Base-by-base conservation (phyloP, 2,888 invertebrate species). In the Pandemis corylana region DNA sequence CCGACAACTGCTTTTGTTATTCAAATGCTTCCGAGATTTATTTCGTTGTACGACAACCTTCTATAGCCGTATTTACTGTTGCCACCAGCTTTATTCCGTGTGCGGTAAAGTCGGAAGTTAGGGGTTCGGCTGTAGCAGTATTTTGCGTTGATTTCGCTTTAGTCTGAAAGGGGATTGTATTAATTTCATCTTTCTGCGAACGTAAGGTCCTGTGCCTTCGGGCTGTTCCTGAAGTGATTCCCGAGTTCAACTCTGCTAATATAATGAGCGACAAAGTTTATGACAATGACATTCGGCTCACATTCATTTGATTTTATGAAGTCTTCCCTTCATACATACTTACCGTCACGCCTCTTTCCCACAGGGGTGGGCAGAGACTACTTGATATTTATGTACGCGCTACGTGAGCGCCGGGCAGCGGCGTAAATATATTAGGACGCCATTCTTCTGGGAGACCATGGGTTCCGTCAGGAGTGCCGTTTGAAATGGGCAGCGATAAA, bases 121-220 rank as follows among this genome's bases (percentile, higher is more conserved):
- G 0, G 28, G 4, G 44, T 7, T 10, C 7, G 15, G 28, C 7
- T 53, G 69, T 12, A 13, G 13, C 15, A 42, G 56, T 59, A 53
- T 15, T 69, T 72, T 69, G 72, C 72, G 69, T 69, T 62, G 62
- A 72, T 76, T 76, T 68, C 68, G 61, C 79, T 78, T 80, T 81
- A 78, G 77, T 77, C 76, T 77, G 77, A 75, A 73, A 78, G 75
- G 76, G 79, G 79, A 80, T 80, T 82, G 80, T 80, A 80, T 82
- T 82, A 81, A 81, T 80, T 82, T 80, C 80, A 80, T 81, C 78
- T 80, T 80, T 81, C 78, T 81, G 78, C 77, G 77, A 77, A 78
- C 76, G 77, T 78, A 78, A 78, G 76, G 71, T 76, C 56, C 59
- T 76, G 75, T 71, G 70, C 36, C 41, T 56, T 41, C 56, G 62